A percentile compares a stretch with the other conserved stretches of the same genome.
Conservation (phyloP, 1,140 invertebrate species). For the Lepidurus couesii region DNA sequence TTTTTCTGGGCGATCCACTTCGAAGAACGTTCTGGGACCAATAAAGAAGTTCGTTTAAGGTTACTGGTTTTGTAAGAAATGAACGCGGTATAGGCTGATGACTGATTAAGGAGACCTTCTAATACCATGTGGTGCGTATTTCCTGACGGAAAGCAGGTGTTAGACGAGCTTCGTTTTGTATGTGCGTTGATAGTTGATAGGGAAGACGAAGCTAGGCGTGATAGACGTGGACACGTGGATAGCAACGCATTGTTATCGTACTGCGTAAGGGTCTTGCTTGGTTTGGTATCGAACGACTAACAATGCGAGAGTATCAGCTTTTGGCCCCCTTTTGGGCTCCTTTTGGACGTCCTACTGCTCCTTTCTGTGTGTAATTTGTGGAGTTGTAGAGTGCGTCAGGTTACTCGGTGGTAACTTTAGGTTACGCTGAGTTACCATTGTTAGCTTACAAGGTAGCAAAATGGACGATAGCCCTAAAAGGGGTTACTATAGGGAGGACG, state of each 20-base stretch:
- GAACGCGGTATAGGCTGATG: not conserved
- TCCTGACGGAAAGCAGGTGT: conserved; percentile 12
- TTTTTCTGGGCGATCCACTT: no score
- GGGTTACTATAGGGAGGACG: not conserved
- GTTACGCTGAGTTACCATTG: conserved; percentile 3
- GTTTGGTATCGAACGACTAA: conserved; percentile 11
- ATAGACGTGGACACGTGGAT: conserved; percentile 3
- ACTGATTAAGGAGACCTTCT: not conserved
- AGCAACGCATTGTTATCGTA: conserved; percentile 11
- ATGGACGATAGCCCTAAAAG: not conserved
- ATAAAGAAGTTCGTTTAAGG: no score
- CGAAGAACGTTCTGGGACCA: no score
- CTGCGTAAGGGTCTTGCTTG: conserved; percentile 5
- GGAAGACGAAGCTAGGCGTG: not conserved
- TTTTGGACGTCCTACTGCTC: not conserved
- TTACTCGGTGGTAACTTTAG: not conserved
- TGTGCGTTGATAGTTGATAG: not conserved
- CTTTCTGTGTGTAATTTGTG: no score
- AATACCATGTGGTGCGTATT: not conserved
- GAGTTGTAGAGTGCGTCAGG: not conserved
- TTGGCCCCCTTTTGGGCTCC: not conserved
- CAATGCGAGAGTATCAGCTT: not conserved
- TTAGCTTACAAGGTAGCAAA: not conserved
- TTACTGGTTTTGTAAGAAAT: not conserved
- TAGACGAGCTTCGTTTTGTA: not conserved